These are phyloP conservation scores for Drosophila conformis DNA, from an alignment of 2,888 invertebrate species.

Conservation along the genomic window DNA sequence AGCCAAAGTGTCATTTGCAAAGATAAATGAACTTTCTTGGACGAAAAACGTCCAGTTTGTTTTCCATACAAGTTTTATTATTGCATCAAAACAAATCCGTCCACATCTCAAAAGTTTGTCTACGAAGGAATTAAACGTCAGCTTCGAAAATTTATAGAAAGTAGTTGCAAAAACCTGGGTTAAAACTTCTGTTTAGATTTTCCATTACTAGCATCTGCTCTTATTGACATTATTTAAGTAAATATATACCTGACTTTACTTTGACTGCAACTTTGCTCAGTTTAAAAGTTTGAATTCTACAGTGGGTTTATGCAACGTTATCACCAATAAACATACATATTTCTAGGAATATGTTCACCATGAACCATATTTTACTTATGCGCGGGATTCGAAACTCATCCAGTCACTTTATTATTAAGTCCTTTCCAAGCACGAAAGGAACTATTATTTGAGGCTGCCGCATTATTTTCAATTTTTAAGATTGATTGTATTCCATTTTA, in stretches of 20 bases:
- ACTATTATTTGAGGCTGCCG: too few species aligned
- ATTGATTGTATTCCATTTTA: too few species aligned
- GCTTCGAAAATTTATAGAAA: slow-evolving; percentile 19
- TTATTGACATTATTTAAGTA: slow-evolving; percentile 22
- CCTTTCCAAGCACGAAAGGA: too few species aligned
- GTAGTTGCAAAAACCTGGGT: slow-evolving; percentile 16
- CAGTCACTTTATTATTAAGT: too few species aligned
- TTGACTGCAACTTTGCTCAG: not conserved
- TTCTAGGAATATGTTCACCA: not conserved
- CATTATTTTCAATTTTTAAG: too few species aligned
- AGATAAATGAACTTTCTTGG: slow-evolving; percentile 19
- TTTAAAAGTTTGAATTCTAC: not conserved
- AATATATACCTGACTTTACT: slow-evolving; percentile 11
- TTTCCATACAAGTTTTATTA: slow-evolving; percentile 22
- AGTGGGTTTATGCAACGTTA: not conserved
- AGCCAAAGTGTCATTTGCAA: slow-evolving; percentile 16
- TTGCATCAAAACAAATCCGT: slow-evolving; percentile 21
- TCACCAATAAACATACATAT: not conserved
- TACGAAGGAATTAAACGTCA: slow-evolving; percentile 25
- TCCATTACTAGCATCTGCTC: slow-evolving; percentile 11
- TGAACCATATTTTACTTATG: too few species aligned
- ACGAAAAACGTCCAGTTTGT: slow-evolving; percentile 4
- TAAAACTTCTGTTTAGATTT: slow-evolving; percentile 21
- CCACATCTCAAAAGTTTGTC: slow-evolving; percentile 30
- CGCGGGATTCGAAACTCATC: too few species aligned